A percentile compares a stretch with the other conserved stretches of the same genome.
Evolutionary conservation across 2,888 invertebrate genomes (phyloP).

Genomic region (Tipula confusa): DNA sequence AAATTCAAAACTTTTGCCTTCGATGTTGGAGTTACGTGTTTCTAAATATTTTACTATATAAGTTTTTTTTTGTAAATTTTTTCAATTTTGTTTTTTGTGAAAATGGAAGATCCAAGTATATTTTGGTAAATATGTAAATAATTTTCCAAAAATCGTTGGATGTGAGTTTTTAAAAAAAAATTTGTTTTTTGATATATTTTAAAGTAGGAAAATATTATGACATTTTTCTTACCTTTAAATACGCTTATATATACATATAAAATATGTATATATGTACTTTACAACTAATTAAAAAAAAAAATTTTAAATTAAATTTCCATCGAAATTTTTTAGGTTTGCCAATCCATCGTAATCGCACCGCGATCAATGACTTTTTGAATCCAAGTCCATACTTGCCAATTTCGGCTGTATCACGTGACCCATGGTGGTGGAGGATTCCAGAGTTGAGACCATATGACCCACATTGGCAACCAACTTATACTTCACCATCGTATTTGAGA

Average conservation of each 20-base stretch:
- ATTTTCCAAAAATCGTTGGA: background rate
- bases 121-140: slow-evolving; percentile 25
- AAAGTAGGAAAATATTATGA: slow-evolving; percentile 20
- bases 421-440: slow-evolving; percentile 85
- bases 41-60: background rate
- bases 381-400: slow-evolving; percentile 73
- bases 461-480: slow-evolving; percentile 62
- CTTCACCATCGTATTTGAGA: slow-evolving; percentile 69
- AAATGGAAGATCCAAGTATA: background rate
- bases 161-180: too few species aligned
- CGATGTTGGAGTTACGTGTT: background rate
- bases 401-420: slow-evolving; percentile 78
- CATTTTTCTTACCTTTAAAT: background rate
- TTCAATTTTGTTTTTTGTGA: background rate
- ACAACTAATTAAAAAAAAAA: background rate
- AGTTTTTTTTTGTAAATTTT: background rate
- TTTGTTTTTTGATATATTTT: background rate
- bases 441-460: slow-evolving; percentile 70
- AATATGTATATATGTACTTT: background rate
- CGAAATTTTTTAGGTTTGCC: slow-evolving; percentile 57
- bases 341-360: slow-evolving; percentile 51
- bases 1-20: background rate
- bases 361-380: slow-evolving; percentile 66
- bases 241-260: background rate
- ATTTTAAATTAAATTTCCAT: background rate